Base-by-base conservation (phyloP, 2,113 vertebrate genomes). In the Pangasianodon hypophthalmus region DNA sequence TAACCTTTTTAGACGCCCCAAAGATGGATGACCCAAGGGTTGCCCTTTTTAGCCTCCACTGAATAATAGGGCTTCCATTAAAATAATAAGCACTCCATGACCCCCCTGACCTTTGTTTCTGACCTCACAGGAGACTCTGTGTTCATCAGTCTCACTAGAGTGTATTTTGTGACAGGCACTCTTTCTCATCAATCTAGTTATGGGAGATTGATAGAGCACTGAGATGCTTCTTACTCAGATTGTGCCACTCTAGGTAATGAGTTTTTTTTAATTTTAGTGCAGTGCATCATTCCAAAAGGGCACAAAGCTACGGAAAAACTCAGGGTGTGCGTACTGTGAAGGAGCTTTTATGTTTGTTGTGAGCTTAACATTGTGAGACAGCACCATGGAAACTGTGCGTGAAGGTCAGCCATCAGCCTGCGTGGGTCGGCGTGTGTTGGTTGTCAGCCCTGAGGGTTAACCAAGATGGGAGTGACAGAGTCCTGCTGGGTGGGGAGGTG, bases 41-140 rank as follows among this genome's bases (percentile, higher is more conserved):
- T 92, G 91, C 92, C 92, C 92, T 90, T 87, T 90, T 92, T 91
- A 91, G 91, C 90, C 93, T 86, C 90, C 90, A 90, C 92, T 93
- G 92, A 95, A 94, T 91, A 94, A 90, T 62, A 88, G 86, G 91
- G 92, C 91, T 92, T 84, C 32, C 87, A 91, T 95, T 96, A 96
- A 75, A 87, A 95, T 94, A 94, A 96, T 95, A 94, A 93, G 85
- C 94, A 90, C 94, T 92, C 92, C 83, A 89, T 94, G 90, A 94
- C 94, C 95, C 41, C 84, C 84, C 88, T 93, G 94, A 95, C 93
- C 95, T 93, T 87, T 83, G 84, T 92, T 93, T 93, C 93, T 89
- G 94, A 95, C 95, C 93, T 86, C 90, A 89, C 75, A 67, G 85
- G 77, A 73, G 87, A 77, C 84, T 87, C 77, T 60, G n/a, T 90